Conservation (phyloP, 2,888 invertebrate species). For the Magallana nippona region DNA sequence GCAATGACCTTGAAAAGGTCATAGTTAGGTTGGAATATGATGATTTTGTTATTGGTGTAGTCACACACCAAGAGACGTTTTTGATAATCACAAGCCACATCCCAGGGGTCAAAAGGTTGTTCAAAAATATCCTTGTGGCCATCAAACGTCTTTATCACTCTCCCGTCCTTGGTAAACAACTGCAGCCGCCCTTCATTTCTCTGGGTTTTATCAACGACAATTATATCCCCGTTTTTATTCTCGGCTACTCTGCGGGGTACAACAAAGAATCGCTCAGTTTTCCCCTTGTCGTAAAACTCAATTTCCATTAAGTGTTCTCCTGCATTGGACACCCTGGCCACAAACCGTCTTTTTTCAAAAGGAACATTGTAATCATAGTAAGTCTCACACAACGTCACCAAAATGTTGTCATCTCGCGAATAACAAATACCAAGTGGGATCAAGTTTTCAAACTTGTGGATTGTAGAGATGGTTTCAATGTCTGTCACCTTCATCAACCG, state of each 20-base stretch:
- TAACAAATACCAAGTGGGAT: slow-evolving; percentile 35
- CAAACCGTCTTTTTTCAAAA: background rate
- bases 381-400: slow-evolving; percentile 13
- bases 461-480: background rate
- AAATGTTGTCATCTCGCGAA: background rate
- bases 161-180: slow-evolving; percentile 28
- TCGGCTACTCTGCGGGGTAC: slow-evolving; percentile 25
- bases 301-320: slow-evolving; percentile 34
- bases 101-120: slow-evolving; percentile 35
- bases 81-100: slow-evolving; percentile 19
- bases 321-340: slow-evolving; percentile 1
- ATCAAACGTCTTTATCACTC: background rate
- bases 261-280: slow-evolving; percentile 32
- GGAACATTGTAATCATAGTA: slow-evolving; percentile 34
- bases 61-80: slow-evolving; percentile 15
- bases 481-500: slow-evolving; percentile 23
- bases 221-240: slow-evolving; percentile 29
- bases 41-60: slow-evolving; percentile 37
- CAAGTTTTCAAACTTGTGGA: slow-evolving; percentile 25
- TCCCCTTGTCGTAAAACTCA: slow-evolving; percentile 16
- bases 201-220: slow-evolving; percentile 26
- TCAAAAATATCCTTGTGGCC: slow-evolving; percentile 25
- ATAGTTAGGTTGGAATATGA: slow-evolving; percentile 24
- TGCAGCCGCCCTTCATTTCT: slow-evolving; percentile 25
- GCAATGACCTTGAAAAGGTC: slow-evolving; percentile 31